Conservation (phyloP, 1,140 invertebrate species). For the Pseudomyrmex flavicornis region DNA sequence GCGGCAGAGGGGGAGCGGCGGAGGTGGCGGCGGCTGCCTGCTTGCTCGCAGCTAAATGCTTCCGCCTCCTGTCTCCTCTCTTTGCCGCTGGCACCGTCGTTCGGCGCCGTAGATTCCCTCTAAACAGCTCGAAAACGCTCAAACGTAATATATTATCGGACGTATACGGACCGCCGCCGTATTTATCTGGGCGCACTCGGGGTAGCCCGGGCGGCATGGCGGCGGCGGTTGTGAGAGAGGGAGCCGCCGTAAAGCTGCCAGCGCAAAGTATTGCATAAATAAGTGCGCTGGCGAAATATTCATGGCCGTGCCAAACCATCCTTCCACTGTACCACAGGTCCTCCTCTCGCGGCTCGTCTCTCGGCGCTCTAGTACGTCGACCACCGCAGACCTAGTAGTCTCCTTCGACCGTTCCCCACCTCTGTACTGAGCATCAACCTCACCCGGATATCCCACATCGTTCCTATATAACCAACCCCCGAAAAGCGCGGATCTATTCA, state of each 20-base stretch:
- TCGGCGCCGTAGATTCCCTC: conserved; percentile 72
- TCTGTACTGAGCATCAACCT: conserved; percentile 66
- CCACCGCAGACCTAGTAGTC: conserved; percentile 63
- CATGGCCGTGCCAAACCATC: conserved; percentile 82
- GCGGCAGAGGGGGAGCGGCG: not conserved
- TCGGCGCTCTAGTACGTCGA: conserved; percentile 49
- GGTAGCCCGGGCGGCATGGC: conserved; percentile 50
- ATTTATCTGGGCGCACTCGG: conserved; percentile 79
- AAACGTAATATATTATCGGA: conserved; percentile 83
- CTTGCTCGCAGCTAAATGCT: conserved; percentile 79
- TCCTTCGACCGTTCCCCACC: conserved; percentile 55
- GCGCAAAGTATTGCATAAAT: conserved; percentile 85
- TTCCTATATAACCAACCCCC: conserved; percentile 71
- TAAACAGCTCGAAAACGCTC: conserved; percentile 82
- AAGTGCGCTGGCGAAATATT: conserved; percentile 85
- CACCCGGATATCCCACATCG: conserved; percentile 70
- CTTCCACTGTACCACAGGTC: conserved; percentile 71
- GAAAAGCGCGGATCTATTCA: conserved; percentile 81
- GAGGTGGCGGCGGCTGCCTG: conserved; percentile 53
- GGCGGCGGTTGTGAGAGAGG: conserved; percentile 63
- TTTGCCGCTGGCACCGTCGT: conserved; percentile 67
- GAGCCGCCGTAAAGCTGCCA: conserved; percentile 83
- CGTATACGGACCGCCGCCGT: conserved; percentile 78
- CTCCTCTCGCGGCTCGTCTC: conserved; percentile 30
- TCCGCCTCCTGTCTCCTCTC: conserved; percentile 72